A percentile compares a stretch with the other conserved stretches of the same genome.
These are phyloP conservation scores for Uloborus plumipes DNA, from an alignment of 2,888 invertebrate species.

Conservation along the genomic window DNA sequence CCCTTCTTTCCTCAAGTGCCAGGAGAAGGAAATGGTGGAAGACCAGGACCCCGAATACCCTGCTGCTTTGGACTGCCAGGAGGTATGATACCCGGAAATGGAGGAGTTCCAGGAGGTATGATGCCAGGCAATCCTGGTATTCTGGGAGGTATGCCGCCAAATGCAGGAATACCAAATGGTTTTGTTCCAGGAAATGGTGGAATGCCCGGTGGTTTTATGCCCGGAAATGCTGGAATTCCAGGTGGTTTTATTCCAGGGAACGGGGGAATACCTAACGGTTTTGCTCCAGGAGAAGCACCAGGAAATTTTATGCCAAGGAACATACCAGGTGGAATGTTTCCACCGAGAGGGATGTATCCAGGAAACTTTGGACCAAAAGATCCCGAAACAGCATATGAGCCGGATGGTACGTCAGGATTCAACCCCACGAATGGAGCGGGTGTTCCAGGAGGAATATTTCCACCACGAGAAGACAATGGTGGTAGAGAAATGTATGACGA, in stretches of 20 bases:
- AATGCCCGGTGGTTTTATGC: neutral
- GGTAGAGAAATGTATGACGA: slow-evolving; percentile 40
- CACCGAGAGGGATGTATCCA: neutral
- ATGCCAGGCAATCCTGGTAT: too few relatives aligned
- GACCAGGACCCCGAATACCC: neutral
- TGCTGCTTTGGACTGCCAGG: too few relatives aligned
- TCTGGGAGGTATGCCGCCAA: too few relatives aligned
- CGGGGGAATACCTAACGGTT: neutral
- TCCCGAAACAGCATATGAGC: too few relatives aligned
- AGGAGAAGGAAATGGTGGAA: neutral
- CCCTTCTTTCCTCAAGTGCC: neutral
- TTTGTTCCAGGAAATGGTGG: neutral
- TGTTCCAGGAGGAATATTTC: neutral
- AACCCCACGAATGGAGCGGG: neutral
- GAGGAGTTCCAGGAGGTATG: neutral
- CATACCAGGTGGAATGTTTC: neutral
- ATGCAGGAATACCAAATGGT: neutral
- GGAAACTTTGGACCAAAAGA: too few relatives aligned
- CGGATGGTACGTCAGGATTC: too few relatives aligned
- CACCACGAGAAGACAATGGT: slow-evolving; percentile 8
- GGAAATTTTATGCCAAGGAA: neutral
- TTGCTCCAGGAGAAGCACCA: slow-evolving; percentile 8
- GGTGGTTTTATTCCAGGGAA: slow-evolving; percentile 1
- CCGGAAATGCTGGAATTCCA: neutral
- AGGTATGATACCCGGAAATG: too few relatives aligned